Conservation (phyloP, 2,113 vertebrate genomes). For the Chamaea fasciata region DNA sequence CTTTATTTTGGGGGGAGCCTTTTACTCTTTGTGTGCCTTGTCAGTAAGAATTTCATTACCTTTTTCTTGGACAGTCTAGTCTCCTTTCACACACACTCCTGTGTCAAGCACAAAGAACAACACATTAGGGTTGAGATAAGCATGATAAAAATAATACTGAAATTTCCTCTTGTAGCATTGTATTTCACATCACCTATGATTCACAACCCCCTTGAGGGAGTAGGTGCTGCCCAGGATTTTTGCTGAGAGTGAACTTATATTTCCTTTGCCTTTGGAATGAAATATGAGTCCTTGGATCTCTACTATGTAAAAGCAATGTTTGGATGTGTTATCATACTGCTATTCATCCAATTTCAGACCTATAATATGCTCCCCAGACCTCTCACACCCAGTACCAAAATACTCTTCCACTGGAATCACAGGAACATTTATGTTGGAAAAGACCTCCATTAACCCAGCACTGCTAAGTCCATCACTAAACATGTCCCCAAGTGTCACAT, state of each 20-base stretch:
- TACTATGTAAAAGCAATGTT: background rate
- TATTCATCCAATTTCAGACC: background rate
- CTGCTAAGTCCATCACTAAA: background rate
- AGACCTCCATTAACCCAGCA: background rate
- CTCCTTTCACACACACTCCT: background rate
- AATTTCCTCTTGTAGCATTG: background rate
- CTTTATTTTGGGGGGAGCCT: background rate
- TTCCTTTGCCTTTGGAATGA: conserved; percentile 17
- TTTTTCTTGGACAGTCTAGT: background rate
- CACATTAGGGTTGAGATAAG: background rate
- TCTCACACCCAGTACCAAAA: background rate
- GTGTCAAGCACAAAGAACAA: background rate
- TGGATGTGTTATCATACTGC: background rate
- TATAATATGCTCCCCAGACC: background rate
- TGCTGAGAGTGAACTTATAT: background rate
- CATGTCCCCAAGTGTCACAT: background rate
- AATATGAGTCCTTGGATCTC: background rate
- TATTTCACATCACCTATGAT: conserved; percentile 10
- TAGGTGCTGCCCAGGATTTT: background rate
- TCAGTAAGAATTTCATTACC: background rate
- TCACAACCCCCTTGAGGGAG: background rate
- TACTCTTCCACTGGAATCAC: background rate
- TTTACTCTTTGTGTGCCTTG: background rate
- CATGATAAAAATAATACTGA: background rate
- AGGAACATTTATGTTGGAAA: background rate